These are phyloP conservation scores for Chlorodrepanis virens DNA, from an alignment of 2,113 vertebrate genomes.

Conservation along the genomic window DNA sequence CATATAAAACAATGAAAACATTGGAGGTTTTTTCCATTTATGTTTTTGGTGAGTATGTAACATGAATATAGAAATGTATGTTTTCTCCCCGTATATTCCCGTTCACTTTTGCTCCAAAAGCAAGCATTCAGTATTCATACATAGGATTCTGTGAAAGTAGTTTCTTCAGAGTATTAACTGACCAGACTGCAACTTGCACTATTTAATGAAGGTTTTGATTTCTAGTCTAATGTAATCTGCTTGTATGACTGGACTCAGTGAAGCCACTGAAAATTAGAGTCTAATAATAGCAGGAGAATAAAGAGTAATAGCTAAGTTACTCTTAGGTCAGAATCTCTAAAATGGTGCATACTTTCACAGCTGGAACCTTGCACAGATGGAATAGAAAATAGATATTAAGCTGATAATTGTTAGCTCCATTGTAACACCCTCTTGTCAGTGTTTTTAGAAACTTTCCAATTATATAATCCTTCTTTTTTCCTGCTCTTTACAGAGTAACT, in stretches of 20 bases:
- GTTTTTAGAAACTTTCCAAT: conserved; percentile 29
- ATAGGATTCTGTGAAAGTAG: not conserved
- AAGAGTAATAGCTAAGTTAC: not conserved
- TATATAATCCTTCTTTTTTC: conserved; percentile 72
- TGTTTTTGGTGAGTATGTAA: not conserved
- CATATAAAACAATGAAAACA: not conserved
- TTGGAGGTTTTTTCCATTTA: not conserved
- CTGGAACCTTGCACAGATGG: not conserved
- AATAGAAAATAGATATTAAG: not conserved
- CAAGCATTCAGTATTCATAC: not conserved
- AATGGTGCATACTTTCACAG: not conserved
- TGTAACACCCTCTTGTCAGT: not conserved
- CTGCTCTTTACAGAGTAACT: conserved; percentile 82
- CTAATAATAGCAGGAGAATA: not conserved
- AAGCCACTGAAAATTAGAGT: not conserved
- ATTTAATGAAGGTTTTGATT: not conserved
- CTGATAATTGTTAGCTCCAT: not conserved
- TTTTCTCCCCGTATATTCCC: not conserved
- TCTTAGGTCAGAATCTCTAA: not conserved
- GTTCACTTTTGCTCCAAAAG: not conserved
- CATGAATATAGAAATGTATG: not conserved
- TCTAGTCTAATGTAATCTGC: not conserved
- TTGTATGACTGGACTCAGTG: not conserved
- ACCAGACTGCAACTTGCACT: not conserved
- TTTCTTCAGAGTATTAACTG: not conserved